phyloP scores from a whole-genome alignment of 2,113 vertebrate genomes.

The Rhabdornis inornatus region DNA sequence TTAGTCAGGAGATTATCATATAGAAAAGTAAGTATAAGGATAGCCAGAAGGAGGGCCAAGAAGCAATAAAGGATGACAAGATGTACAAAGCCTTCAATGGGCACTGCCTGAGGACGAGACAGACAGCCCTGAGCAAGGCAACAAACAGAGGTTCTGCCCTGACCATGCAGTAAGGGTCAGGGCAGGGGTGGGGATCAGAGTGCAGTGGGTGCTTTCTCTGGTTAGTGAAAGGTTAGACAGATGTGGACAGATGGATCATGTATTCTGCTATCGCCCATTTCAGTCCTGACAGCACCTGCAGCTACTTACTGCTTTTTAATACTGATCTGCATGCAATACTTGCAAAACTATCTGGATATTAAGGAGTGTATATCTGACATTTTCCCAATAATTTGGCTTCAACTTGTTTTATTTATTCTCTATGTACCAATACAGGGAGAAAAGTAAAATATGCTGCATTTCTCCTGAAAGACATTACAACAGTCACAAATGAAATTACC shows the following conservation, averaged over 20 bases:
- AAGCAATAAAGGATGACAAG: not conserved
- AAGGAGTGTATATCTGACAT: not conserved
- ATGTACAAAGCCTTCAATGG: not conserved
- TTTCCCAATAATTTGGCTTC: not conserved
- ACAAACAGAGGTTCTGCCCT: not conserved
- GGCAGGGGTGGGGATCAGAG: not conserved
- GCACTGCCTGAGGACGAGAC: fast-evolving
- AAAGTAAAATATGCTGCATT: not conserved
- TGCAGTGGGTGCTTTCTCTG: not conserved
- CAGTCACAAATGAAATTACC: not conserved
- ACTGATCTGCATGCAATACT: not conserved
- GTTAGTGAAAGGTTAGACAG: not conserved
- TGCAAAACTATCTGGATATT: not conserved
- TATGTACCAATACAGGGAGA: not conserved
- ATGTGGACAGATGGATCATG: not conserved
- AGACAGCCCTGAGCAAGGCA: not conserved
- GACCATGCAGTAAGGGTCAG: not conserved
- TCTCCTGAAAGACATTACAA: not conserved
- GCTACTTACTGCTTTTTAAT: not conserved
- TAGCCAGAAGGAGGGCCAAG: not conserved
- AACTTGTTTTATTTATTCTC: not conserved
- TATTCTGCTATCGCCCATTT: not conserved
- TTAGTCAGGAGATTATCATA: not conserved
- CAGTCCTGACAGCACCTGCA: not conserved
- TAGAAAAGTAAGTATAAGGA: not conserved